Base-by-base conservation (phyloP, 2,888 invertebrate genomes). In the Drosophila subsilvestris region DNA sequence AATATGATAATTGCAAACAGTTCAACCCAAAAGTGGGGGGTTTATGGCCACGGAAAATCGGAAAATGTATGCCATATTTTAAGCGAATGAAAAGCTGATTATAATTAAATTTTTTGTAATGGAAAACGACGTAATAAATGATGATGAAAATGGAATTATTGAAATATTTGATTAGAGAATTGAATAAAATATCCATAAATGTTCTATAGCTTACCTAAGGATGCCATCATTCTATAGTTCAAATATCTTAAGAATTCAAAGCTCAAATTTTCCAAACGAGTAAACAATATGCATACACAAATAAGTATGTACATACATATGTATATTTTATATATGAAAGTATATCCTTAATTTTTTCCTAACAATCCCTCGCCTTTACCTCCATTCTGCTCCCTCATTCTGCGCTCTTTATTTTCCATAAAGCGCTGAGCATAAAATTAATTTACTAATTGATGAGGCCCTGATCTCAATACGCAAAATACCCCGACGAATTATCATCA, bases 361-460 rank as follows among this genome's bases (percentile, higher is more conserved):
- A 37, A 29, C 18, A 14, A 37, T 9, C 47, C 20, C 14, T 37
- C 37, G 5, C 22, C 22, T 6, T 4, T 29, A 48, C 63, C 20
- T 5, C 50, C 7, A 7, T 27, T 7, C n/a, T 8, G 47, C 69
- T 47, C 17, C 12, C 25, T 14, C 42, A 68, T 42, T 25, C 25
- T 5, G 25, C 25, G 25, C 25, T 6, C 47, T 51, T 70, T 63
- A 66, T 70, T 51, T 88, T 86, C 87, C 87, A 78, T 78, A 69
- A 68, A 87, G 82, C 85, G 68, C 62, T 73, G 89, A 74, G 87
- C 85, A 90, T 87, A 86, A 90, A 90, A 89, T 89, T 89, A 90
- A 90, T 90, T 90, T 89, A 90, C 90, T 90, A 90, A 90, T 90
- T 90, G 90, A 91, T 90, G 90, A 87, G 90, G 88, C 90, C 91